A percentile compares a stretch with the other conserved stretches of the same genome.
Conservation (phyloP, 2,888 invertebrate genomes). For the Selenia dentaria region DNA sequence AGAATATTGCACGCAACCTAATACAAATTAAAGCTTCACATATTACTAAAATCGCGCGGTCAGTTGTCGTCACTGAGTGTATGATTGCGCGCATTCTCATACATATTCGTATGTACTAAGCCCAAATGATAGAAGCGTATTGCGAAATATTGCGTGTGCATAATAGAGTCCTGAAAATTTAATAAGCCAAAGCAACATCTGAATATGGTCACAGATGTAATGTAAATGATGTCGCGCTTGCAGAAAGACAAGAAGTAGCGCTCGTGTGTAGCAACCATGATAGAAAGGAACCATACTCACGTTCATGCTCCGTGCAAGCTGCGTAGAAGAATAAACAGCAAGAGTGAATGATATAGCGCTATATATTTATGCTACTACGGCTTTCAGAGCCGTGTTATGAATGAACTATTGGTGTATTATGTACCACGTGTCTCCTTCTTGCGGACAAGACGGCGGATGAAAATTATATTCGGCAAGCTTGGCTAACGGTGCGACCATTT, state of each 20-base stretch:
- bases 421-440: conserved; percentile 34
- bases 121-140: too few relatives aligned
- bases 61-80: too few relatives aligned
- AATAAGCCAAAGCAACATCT: conserved; percentile 25
- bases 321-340: conserved; percentile 87
- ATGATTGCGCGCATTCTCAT: too few relatives aligned
- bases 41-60: too few relatives aligned
- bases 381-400: conserved; percentile 56
- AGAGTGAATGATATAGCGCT: conserved; percentile 85
- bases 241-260: conserved; percentile 35
- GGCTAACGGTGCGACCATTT: background rate
- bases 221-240: conserved; percentile 28
- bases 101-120: too few relatives aligned
- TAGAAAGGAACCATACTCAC: conserved; percentile 87
- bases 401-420: conserved; percentile 46
- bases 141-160: too few relatives aligned
- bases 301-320: conserved; percentile 97
- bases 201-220: conserved; percentile 19
- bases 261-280: conserved; percentile 40
- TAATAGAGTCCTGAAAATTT: too few relatives aligned
- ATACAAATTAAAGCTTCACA: too few relatives aligned
- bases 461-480: background rate
- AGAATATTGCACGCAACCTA: too few relatives aligned
- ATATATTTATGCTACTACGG: conserved; percentile 44
- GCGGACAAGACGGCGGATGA: conserved; percentile 36